phyloP scores from a whole-genome alignment of 2,888 invertebrate species.

The Lypha dubia region DNA sequence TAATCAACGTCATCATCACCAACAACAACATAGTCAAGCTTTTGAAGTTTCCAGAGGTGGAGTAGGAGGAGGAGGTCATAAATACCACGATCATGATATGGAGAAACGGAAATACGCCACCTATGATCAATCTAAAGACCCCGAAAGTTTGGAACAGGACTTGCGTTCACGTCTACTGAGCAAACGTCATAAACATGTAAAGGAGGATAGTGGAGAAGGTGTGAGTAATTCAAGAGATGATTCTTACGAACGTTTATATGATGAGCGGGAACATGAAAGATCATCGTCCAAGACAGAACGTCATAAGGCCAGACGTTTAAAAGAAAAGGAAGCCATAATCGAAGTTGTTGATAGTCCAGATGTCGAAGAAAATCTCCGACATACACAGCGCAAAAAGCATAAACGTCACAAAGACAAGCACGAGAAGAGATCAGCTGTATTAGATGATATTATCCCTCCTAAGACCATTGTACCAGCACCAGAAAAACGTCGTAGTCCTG shows the following conservation, averaged over 20 bases:
- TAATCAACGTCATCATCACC: conserved; percentile 64
- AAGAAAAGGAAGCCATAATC: conserved; percentile 78
- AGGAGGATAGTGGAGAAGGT: conserved; percentile 80
- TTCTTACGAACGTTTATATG: conserved; percentile 65
- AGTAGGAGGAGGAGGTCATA: conserved; percentile 79
- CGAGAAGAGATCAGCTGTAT: conserved; percentile 68
- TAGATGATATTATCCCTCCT: conserved; percentile 21
- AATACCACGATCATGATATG: conserved; percentile 75
- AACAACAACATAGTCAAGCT: conserved; percentile 57
- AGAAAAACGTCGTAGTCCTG: conserved; percentile 76
- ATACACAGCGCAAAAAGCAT: conserved; percentile 73
- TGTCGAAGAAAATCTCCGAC: conserved; percentile 73
- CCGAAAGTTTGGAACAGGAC: conserved; percentile 89
- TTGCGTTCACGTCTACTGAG: conserved; percentile 89
- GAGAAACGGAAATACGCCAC: conserved; percentile 75
- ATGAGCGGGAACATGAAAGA: conserved; percentile 77
- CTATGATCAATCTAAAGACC: conserved; percentile 81
- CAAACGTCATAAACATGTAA: conserved; percentile 88
- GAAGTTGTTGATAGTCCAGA: conserved; percentile 84
- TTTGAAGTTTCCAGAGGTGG: conserved; percentile 55
- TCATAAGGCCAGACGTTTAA: conserved; percentile 76
- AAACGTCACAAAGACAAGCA: conserved; percentile 78
- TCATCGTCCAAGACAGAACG: conserved; percentile 69
- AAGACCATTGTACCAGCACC: conserved; percentile 20
- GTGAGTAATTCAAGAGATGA: conserved; percentile 32